Evolutionary conservation across 2,888 invertebrate genomes (phyloP), one percentile per base, ranked within the genome.

Genomic region (Caenorhabditis imperialis): DNA sequence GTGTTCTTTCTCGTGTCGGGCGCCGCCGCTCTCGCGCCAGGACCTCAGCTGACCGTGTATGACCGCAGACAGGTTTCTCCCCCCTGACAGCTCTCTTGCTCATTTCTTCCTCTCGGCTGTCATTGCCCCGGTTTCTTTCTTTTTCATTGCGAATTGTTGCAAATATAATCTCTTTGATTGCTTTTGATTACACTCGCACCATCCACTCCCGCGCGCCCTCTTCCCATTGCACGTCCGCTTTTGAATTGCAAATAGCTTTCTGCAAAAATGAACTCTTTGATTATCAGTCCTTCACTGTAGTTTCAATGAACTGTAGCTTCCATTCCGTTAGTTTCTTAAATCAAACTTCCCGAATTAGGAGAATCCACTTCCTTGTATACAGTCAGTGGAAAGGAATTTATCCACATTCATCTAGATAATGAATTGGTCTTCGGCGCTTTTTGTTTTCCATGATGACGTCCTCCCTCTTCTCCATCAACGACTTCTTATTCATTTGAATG

Each of bases 401-500:
- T 14, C 55, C 50, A 16, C 42, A 37, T 20, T 55, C 55, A 65
- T 57, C 65, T 65, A 65, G 55, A 65, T 57, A 50, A 67, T 67
- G 37, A 51, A 57, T 67, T 57, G 57, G 57, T 67, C 67, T 67
- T 67, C 67, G 67, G 57, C 67, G 65, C 57, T 55, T 67, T 51
- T 67, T 67, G 55, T 40, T 67, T 45, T 57, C 51, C 50, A 51
- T 35, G 30, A 57, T 67, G 57, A 57, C 51, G 55, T 65, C 50
- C 55, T 23, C 30, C 20, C 23, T 50, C 47, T 33, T 63, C 16
- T 37, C 44, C 23, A 37, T 42, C 42, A 23, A 51, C 35, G 44
- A 35, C 8, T 62, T 60, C 14, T 5, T 38, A 37, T 18, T 51
- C 30, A 42, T 50, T 61, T n/a, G 33, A 18, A 33, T 55, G 23